Evolutionary conservation across 2,888 invertebrate genomes (phyloP).

Genomic region (Orthosia gracilis): DNA sequence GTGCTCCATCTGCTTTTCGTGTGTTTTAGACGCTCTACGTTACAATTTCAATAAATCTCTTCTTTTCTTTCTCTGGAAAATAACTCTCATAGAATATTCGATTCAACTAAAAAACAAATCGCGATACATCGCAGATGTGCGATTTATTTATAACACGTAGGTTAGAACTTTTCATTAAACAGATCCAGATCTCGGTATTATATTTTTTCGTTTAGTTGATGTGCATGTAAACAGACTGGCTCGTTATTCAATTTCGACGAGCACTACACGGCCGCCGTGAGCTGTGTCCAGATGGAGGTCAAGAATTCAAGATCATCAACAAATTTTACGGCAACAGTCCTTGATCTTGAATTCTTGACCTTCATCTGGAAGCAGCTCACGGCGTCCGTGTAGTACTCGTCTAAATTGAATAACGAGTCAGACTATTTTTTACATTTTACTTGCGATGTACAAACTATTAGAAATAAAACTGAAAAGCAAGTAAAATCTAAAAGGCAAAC

Average conservation of each 20-base stretch:
- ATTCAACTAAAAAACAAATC: conserved; percentile 16
- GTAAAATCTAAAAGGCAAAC: not conserved
- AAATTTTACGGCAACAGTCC: too few species aligned
- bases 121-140: conserved; percentile 22
- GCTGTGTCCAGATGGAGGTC: not conserved
- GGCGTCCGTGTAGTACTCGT: too few species aligned
- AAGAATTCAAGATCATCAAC: conserved; percentile 23
- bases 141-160: conserved; percentile 33
- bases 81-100: not conserved
- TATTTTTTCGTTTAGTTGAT: conserved; percentile 27
- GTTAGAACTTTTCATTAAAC: conserved; percentile 13
- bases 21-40: not conserved
- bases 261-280: not conserved
- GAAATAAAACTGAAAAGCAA: not conserved
- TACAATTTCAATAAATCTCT: too few species aligned
- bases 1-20: not conserved
- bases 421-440: not conserved
- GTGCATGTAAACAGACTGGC: conserved; percentile 25
- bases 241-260: conserved; percentile 34
- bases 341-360: too few species aligned
- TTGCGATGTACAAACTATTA: not conserved
- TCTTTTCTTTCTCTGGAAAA: conserved; percentile 9
- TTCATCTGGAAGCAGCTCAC: too few species aligned
- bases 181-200: not conserved
- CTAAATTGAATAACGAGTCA: too few species aligned